Conservation (phyloP, 2,888 invertebrate species). For the Conchocele bisecta region DNA sequence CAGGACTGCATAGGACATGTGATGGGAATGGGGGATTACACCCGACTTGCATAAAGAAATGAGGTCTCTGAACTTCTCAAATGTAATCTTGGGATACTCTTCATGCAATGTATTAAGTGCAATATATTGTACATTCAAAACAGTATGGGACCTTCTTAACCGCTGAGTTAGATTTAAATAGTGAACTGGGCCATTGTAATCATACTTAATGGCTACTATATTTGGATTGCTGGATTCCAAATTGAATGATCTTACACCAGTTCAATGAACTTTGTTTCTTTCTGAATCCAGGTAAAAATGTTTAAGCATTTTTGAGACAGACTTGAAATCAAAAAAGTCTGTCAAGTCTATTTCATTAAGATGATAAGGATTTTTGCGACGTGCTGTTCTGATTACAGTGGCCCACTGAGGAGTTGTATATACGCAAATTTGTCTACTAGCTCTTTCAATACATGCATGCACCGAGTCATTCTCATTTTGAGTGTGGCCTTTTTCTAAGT, state of each 20-base stretch:
- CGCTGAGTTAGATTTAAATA: slow-evolving; percentile 14
- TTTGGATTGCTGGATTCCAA: slow-evolving; percentile 12
- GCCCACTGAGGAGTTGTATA: slow-evolving; percentile 53
- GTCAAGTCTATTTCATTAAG: slow-evolving; percentile 22
- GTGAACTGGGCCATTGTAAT: slow-evolving; percentile 20
- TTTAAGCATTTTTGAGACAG: slow-evolving; percentile 9
- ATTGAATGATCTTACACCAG: slow-evolving; percentile 9
- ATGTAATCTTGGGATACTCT: background rate
- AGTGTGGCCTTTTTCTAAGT: slow-evolving; percentile 45
- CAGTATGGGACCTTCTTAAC: slow-evolving; percentile 1
- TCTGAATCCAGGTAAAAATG: slow-evolving; percentile 34
- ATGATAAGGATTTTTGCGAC: slow-evolving; percentile 23
- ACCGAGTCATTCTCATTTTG: slow-evolving; percentile 41
- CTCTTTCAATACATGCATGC: slow-evolving; percentile 40
- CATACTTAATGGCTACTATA: slow-evolving; percentile 10
- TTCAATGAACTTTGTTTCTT: slow-evolving; percentile 24
- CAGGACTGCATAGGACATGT: slow-evolving; percentile 21
- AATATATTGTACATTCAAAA: slow-evolving; percentile 8
- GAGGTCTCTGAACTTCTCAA: slow-evolving; percentile 20
- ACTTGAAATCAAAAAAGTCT: slow-evolving; percentile 44
- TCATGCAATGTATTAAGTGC: background rate
- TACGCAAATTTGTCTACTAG: slow-evolving; percentile 11
- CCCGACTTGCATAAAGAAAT: slow-evolving; percentile 12
- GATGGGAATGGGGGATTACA: slow-evolving; percentile 30
- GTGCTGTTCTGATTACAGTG: slow-evolving; percentile 18